Conservation (phyloP, 1,140 invertebrate genomes). For the Wasmannia auropunctata region DNA sequence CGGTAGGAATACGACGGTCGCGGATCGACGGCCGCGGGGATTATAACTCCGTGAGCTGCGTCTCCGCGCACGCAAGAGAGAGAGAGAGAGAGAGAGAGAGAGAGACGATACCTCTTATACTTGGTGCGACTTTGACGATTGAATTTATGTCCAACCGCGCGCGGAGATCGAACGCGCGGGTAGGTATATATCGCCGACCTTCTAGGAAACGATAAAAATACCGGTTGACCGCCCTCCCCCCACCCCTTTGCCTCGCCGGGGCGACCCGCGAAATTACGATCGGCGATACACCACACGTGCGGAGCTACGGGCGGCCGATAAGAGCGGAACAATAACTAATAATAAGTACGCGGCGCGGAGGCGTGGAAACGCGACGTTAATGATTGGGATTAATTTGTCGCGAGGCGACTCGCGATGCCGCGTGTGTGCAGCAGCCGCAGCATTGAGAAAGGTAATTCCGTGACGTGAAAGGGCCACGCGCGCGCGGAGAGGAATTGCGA, state of each 20-base stretch:
- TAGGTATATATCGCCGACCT: neutral
- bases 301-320: slow-evolving; percentile 42
- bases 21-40: neutral
- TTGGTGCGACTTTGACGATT: too few species aligned
- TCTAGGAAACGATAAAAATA: slow-evolving; percentile 50
- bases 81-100: too few species aligned
- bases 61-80: too few species aligned
- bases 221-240: neutral
- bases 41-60: too few species aligned
- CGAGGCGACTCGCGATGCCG: neutral
- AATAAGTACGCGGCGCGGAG: slow-evolving; percentile 30
- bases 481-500: neutral
- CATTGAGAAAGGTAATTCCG: neutral
- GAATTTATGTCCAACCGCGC: slow-evolving; percentile 7
- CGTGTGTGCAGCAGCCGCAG: neutral
- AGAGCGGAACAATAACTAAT: slow-evolving; percentile 50
- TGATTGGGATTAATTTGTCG: slow-evolving; percentile 2
- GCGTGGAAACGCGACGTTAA: neutral
- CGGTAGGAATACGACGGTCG: neutral
- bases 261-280: slow-evolving; percentile 21
- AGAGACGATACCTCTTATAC: too few species aligned
- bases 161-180: neutral
- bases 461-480: neutral
- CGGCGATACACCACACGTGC: neutral
- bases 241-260: neutral